Conservation (phyloP, 2,797 vertebrate species). For the Cyprinella venusta region DNA sequence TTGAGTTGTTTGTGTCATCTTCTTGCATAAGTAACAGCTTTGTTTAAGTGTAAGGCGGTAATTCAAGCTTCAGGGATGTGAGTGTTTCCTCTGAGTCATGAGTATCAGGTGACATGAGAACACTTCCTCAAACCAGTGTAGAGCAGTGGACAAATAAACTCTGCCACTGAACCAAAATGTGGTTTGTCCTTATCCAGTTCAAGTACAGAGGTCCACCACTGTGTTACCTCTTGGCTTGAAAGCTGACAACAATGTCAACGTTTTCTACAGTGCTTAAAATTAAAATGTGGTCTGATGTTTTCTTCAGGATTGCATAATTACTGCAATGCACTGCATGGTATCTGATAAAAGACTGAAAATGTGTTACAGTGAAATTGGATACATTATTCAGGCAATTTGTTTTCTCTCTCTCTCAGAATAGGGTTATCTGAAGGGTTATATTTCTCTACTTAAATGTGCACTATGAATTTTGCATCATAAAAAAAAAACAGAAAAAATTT, state of each 20-base stretch:
- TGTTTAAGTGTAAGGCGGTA: constrained; percentile 44
- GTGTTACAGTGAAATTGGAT: neutral
- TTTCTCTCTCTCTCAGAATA: neutral
- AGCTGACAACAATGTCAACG: constrained; percentile 22
- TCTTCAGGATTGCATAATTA: neutral
- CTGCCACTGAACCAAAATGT: constrained; percentile 8
- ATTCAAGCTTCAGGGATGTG: constrained; percentile 45
- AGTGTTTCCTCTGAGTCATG: constrained; percentile 56
- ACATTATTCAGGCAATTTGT: neutral
- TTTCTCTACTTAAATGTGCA: neutral
- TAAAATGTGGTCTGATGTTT: constrained; percentile 6
- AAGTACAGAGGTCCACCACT: constrained; percentile 31
- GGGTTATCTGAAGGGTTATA: neutral
- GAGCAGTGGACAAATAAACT: constrained; percentile 60
- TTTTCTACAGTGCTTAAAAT: constrained; percentile 15
- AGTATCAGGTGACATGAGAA: constrained; percentile 62
- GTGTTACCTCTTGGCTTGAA: neutral
- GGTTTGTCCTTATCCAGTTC: constrained; percentile 18
- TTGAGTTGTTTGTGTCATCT: constrained; percentile 40
- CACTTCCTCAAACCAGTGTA: constrained; percentile 66
- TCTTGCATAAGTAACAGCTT: constrained; percentile 35
- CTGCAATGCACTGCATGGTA: neutral
- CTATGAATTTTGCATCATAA: neutral
- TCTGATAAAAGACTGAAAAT: neutral
- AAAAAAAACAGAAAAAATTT: neutral